These are phyloP conservation scores for Adelges cooleyi DNA, from an alignment of 1,140 invertebrate genomes.

Conservation along the genomic window DNA sequence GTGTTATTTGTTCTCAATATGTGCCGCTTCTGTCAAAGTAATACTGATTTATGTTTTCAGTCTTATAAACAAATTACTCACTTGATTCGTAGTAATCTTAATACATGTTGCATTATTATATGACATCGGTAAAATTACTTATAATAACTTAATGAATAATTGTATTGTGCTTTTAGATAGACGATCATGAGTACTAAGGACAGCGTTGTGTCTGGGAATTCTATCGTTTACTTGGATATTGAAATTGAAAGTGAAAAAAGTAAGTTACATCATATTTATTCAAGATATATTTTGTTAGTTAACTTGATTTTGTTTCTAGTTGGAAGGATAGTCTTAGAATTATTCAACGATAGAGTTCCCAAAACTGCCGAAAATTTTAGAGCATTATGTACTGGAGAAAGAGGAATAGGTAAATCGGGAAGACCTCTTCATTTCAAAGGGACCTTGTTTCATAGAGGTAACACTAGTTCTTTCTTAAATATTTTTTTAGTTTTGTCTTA, in stretches of 20 bases:
- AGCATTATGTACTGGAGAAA: slow-evolving; percentile 76
- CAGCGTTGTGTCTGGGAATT: background rate
- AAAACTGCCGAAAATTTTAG: slow-evolving; percentile 86
- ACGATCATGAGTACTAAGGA: background rate
- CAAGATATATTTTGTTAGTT: background rate
- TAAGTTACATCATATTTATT: slow-evolving; percentile 17
- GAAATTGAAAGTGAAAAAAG: slow-evolving; percentile 31
- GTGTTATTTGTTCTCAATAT: no score
- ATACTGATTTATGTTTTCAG: no score
- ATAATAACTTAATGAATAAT: no score
- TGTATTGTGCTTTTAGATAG: background rate
- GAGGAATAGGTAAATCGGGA: slow-evolving; percentile 53
- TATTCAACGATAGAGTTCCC: slow-evolving; percentile 74
- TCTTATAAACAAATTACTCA: no score
- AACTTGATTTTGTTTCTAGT: slow-evolving; percentile 43
- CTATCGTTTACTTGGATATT: slow-evolving; percentile 32
- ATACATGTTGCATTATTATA: no score
- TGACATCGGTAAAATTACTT: no score
- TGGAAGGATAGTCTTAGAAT: slow-evolving; percentile 68
- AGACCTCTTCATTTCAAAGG: slow-evolving; percentile 66
- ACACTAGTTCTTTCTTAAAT: background rate
- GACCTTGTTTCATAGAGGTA: slow-evolving; percentile 61
- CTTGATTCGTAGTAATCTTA: no score
- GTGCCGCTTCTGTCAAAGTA: no score
- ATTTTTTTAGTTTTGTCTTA: no score